Percentiles rank a stretch among this genome's conserved stretches.
Conservation (phyloP, 2,113 vertebrate species). For the Hippocampus comes region DNA sequence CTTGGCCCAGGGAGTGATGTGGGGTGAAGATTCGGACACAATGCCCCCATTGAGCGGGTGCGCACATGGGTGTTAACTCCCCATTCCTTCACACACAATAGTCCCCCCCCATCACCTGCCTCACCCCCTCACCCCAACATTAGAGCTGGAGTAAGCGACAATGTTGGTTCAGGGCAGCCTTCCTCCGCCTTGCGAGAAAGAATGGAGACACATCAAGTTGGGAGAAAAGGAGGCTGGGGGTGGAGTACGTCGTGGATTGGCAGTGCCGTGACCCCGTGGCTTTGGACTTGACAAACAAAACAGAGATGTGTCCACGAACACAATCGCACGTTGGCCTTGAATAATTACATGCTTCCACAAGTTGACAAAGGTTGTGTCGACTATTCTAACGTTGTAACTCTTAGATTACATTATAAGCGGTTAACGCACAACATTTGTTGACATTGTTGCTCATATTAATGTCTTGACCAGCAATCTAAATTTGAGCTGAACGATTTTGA, state of each 20-base stretch:
- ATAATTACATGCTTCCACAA: background rate
- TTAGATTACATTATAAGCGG: background rate
- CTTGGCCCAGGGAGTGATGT: conserved; percentile 30
- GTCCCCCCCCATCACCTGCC: conserved; percentile 46
- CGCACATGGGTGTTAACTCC: conserved; percentile 76
- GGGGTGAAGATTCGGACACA: conserved; percentile 74
- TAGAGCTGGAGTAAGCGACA: conserved; percentile 66
- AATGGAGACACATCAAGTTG: conserved; percentile 65
- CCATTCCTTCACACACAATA: conserved; percentile 78
- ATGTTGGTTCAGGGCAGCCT: conserved; percentile 74
- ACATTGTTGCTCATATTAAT: background rate
- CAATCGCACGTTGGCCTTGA: conserved; percentile 1
- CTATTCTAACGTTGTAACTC: conserved; percentile 2
- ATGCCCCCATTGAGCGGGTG: conserved; percentile 74
- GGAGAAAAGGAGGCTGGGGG: conserved; percentile 31
- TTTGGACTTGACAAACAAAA: conserved; percentile 63
- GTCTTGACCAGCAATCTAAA: too few relatives aligned
- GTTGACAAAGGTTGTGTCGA: background rate
- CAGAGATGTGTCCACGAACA: conserved; percentile 16
- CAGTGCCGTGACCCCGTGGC: conserved; percentile 45
- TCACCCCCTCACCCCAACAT: conserved; percentile 5
- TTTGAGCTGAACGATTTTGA: too few relatives aligned
- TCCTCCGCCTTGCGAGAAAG: conserved; percentile 63
- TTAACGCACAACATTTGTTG: background rate
- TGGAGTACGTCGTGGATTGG: conserved; percentile 35